Evolutionary conservation across 2,888 invertebrate genomes (phyloP), one percentile per base, ranked within the genome.

Genomic region (Entomobrya proxima): DNA sequence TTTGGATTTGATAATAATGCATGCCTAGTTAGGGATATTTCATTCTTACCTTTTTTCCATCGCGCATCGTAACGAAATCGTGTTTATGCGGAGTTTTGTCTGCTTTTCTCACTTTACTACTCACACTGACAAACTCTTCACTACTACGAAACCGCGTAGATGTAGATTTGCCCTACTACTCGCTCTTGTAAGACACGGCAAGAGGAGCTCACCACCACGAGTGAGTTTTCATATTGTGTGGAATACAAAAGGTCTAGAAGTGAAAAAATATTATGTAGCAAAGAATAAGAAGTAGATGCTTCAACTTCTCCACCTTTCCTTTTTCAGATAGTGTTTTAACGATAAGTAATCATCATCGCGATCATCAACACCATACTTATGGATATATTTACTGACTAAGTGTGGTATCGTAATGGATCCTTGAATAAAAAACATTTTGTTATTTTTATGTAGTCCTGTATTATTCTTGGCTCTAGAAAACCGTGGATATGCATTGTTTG

Each of bases 311-410:
- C 61, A 77, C 77, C 61, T 77, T 61, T 61, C 77, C 18, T 67
- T 67, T 35, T 78, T 78, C 47, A 67, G 64, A 67, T 67, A 27
- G 67, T 77, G 18, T 78, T 78, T 64, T n/a, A n/a, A n/a, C 78
- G 78, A 78, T 78, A 47, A 64, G 77, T 44, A 61, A 78, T 78
- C 64, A 78, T 78, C 75, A 55, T 75, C 52, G 18, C 18, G 40
- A 21, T 67, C 67, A 67, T 67, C 64, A 35, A 7, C 27, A 55
- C 27, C 2, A 58, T 58, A 58, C 58, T 58, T 30, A 58, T 27
- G 58, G 2, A 30, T 58, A 58, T 30, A 30, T 58, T 27, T 58
- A 58, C 58, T 13, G 32, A 58, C 27, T 58, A 58, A 58, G 58
- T 21, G 7, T 64, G 35, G 24, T 67, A 67, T 67, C 40, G 67